These are phyloP conservation scores for Lasioglossum baleicum DNA, from an alignment of 1,140 invertebrate genomes.

Conservation along the genomic window DNA sequence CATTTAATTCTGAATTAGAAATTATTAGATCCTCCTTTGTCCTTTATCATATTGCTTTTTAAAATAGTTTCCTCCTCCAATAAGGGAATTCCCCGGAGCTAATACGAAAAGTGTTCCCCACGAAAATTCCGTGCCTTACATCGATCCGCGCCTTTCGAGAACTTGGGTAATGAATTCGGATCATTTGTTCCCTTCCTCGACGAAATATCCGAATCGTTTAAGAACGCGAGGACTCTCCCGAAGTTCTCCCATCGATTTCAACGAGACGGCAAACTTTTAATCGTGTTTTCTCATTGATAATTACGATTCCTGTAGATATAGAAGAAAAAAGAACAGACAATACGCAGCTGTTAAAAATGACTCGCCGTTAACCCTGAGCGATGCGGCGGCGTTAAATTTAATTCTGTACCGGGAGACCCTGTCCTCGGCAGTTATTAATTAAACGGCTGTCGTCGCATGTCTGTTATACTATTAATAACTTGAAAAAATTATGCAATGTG, in stretches of 20 bases:
- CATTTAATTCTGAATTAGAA: too few relatives aligned
- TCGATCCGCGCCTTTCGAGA: conserved; percentile 23
- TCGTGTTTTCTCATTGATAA: neutral
- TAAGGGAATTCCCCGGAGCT: neutral
- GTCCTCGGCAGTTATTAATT: neutral
- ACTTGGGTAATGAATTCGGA: conserved; percentile 36
- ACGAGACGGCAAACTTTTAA: conserved; percentile 16
- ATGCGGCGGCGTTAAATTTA: neutral
- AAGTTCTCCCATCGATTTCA: neutral
- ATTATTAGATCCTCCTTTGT: too few relatives aligned
- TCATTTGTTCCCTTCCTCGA: conserved; percentile 6
- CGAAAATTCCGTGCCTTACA: conserved; percentile 24
- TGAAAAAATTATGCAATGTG: neutral
- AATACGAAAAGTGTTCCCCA: neutral
- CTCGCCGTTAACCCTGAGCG: conserved; percentile 2
- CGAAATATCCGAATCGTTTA: conserved; percentile 16
- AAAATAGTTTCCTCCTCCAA: neutral
- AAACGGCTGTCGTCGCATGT: neutral
- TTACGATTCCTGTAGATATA: neutral
- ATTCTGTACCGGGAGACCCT: neutral
- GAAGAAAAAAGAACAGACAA: neutral
- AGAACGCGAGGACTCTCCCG: neutral
- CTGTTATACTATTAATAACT: conserved; percentile 11
- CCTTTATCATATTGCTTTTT: too few relatives aligned
- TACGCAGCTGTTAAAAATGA: neutral